These are phyloP conservation scores for Cephalotes varians DNA, from an alignment of 2,888 invertebrate genomes.

Conservation along the genomic window DNA sequence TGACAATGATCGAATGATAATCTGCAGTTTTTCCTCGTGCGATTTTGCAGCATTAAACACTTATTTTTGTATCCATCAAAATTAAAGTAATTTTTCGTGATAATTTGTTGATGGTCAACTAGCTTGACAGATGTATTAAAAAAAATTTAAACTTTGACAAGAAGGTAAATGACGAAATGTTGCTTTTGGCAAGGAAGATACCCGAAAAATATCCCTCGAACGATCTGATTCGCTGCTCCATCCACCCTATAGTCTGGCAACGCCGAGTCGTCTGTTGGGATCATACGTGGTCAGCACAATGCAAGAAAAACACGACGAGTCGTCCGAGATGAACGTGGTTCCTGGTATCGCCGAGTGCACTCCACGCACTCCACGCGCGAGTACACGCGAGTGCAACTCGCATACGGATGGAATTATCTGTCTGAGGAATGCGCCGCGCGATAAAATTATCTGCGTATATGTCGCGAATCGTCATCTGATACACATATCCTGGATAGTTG, in stretches of 20 bases:
- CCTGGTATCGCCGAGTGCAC: constrained; percentile 61
- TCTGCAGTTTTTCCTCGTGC: background rate
- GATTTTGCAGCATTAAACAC: background rate
- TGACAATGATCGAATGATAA: background rate
- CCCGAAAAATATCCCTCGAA: background rate
- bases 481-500: constrained; percentile 31
- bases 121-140: too few relatives aligned
- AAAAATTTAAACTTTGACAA: background rate
- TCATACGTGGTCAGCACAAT: constrained; percentile 70
- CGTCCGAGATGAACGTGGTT: constrained; percentile 68
- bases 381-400: constrained; percentile 45
- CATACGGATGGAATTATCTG: constrained; percentile 33
- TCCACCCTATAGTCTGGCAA: background rate
- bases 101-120: background rate
- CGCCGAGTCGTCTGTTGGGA: constrained; percentile 13
- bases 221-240: background rate
- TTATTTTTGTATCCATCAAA: background rate
- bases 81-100: background rate
- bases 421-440: constrained; percentile 44
- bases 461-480: constrained; percentile 23
- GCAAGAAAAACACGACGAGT: constrained; percentile 64
- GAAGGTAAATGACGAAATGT: background rate
- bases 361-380: constrained; percentile 51
- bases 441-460: constrained; percentile 42
- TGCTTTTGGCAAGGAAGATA: background rate